Conservation (phyloP, 2,113 vertebrate species). For the Rhea pennata region DNA sequence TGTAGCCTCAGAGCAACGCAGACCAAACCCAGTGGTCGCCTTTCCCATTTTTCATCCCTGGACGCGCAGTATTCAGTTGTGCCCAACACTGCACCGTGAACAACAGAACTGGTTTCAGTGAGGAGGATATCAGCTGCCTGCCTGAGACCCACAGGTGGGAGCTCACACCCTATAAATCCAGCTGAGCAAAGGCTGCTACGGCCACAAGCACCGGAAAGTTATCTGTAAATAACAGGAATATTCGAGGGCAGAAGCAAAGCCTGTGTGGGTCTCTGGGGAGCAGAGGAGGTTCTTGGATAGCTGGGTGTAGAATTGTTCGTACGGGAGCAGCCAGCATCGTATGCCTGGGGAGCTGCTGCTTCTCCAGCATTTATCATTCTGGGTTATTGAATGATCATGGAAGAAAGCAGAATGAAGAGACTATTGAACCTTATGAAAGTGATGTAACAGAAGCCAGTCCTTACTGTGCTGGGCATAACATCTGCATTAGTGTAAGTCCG, state of each 20-base stretch:
- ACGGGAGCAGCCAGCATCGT: background rate
- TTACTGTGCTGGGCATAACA: background rate
- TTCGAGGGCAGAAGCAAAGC: background rate
- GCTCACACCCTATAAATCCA: background rate
- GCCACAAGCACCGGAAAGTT: background rate
- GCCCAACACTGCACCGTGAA: accelerated
- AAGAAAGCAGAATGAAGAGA: background rate
- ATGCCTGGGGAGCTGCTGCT: background rate
- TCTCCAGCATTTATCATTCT: background rate
- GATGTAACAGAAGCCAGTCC: background rate
- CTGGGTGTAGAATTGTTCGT: background rate
- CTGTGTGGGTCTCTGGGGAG: background rate
- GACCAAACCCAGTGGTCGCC: background rate
- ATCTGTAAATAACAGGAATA: background rate
- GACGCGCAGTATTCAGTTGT: background rate
- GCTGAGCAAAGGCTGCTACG: background rate
- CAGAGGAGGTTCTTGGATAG: background rate
- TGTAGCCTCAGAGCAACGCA: background rate
- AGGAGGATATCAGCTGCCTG: too few relatives aligned
- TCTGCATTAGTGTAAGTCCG: background rate
- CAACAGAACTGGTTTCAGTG: too few relatives aligned
- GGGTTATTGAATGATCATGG: accelerated
- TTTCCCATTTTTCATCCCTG: accelerated
- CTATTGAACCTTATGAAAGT: background rate
- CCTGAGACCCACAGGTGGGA: background rate